Conservation (phyloP, 2,888 invertebrate genomes). For the Globia sparganii region DNA sequence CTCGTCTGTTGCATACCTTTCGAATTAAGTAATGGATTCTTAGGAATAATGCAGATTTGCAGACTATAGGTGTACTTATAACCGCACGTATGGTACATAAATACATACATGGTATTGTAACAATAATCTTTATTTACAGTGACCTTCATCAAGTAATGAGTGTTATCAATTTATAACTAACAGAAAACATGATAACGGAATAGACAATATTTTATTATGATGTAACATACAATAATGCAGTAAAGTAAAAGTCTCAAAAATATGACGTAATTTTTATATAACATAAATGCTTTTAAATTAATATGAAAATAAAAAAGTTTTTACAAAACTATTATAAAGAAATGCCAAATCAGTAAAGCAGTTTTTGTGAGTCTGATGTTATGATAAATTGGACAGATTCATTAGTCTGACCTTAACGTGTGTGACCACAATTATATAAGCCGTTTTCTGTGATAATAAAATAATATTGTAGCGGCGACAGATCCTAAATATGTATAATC, state of each 20-base stretch:
- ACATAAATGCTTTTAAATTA: conserved; percentile 59
- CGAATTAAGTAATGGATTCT: background rate
- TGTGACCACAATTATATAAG: conserved; percentile 28
- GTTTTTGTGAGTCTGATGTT: conserved; percentile 27
- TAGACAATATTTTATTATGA: conserved; percentile 38
- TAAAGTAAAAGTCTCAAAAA: conserved; percentile 55
- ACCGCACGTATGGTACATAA: conserved; percentile 12
- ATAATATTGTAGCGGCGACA: conserved; percentile 42
- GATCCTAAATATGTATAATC: conserved; percentile 44
- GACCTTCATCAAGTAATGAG: conserved; percentile 49
- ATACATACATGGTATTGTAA: conserved; percentile 31
- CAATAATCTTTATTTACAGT: conserved; percentile 62
- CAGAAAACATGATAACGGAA: conserved; percentile 59
- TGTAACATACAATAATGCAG: conserved; percentile 27
- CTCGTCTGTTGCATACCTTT: background rate
- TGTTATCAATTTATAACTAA: conserved; percentile 54
- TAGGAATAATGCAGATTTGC: background rate
- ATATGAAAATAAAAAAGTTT: conserved; percentile 57
- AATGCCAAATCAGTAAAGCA: conserved; percentile 54
- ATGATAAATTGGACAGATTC: conserved; percentile 23
- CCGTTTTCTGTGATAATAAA: conserved; percentile 32
- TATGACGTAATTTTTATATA: conserved; percentile 54
- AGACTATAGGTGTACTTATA: conserved; percentile 3
- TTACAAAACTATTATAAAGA: conserved; percentile 52
- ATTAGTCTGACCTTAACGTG: conserved; percentile 32